A percentile compares a stretch with the other conserved stretches of the same genome.
Conservation (phyloP, 1,140 invertebrate species). For the Oedothorax gibbosus region DNA sequence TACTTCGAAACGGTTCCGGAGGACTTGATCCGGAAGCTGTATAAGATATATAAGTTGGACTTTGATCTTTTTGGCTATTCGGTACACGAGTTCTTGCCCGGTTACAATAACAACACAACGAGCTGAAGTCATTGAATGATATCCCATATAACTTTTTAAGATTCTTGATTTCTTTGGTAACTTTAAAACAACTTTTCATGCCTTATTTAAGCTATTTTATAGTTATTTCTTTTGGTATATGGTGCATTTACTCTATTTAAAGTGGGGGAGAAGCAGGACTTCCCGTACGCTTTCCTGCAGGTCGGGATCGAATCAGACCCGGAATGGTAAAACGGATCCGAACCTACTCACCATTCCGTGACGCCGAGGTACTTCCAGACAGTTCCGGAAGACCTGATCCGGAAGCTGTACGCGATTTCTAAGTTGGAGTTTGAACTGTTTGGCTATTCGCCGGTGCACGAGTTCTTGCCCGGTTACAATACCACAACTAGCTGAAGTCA, state of each 20-base stretch:
- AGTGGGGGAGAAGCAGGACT: constrained; percentile 62
- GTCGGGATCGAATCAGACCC: constrained; percentile 32
- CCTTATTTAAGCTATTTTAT: no score
- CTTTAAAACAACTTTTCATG: no score
- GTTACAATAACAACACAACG: neutral
- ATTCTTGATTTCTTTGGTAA: no score
- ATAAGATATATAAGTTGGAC: constrained; percentile 79
- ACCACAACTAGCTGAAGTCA: neutral
- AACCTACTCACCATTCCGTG: constrained; percentile 13
- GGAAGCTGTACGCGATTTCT: constrained; percentile 78
- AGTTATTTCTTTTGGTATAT: no score
- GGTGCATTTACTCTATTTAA: no score
- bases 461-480: constrained; percentile 70
- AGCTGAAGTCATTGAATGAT: neutral
- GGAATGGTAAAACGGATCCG: constrained; percentile 5
- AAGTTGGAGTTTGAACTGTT: constrained; percentile 82
- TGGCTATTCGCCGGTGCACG: constrained; percentile 80
- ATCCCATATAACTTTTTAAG: no score
- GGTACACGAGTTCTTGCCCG: constrained; percentile 74
- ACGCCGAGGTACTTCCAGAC: constrained; percentile 74
- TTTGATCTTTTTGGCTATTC: constrained; percentile 86
- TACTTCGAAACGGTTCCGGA: constrained; percentile 76
- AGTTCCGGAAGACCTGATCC: constrained; percentile 73
- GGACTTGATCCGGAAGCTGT: constrained; percentile 74
- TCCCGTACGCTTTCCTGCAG: constrained; percentile 60